These are phyloP conservation scores for Diaperis boleti DNA, from an alignment of 2,888 invertebrate genomes.

Conservation along the genomic window DNA sequence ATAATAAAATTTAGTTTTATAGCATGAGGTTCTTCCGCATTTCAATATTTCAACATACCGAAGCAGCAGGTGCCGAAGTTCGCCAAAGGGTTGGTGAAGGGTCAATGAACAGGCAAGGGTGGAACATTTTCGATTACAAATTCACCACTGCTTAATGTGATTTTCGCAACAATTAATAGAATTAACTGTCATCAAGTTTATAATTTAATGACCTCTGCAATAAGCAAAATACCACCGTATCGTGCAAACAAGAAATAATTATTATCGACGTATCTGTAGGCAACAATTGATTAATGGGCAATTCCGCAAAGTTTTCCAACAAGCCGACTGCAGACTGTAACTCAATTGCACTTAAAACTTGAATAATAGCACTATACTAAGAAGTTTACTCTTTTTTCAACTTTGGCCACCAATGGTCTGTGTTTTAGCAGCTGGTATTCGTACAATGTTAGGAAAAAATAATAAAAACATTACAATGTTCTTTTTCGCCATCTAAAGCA, in stretches of 20 bases:
- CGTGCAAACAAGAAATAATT: not conserved
- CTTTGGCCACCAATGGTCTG: no score
- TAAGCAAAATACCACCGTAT: not conserved
- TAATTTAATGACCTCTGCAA: not conserved
- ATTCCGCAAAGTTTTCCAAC: not conserved
- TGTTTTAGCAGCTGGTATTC: no score
- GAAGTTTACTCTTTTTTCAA: no score
- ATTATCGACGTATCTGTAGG: not conserved
- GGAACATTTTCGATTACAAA: constrained; percentile 27
- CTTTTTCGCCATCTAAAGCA: no score
- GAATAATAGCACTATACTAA: not conserved
- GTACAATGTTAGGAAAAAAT: no score
- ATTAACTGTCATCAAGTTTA: constrained; percentile 1
- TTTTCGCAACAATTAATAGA: constrained; percentile 7
- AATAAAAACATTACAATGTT: no score
- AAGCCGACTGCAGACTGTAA: not conserved
- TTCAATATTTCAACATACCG: constrained; percentile 8
- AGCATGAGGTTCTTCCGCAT: not conserved
- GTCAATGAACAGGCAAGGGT: constrained; percentile 31
- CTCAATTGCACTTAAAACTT: not conserved
- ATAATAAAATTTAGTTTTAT: not conserved
- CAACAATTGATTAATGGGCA: not conserved
- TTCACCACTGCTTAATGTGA: constrained; percentile 20
- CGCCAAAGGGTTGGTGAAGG: constrained; percentile 27
- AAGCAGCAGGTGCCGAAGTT: constrained; percentile 26